phyloP scores from a whole-genome alignment of 1,140 invertebrate genomes.

The Sesamia nonagrioides region DNA sequence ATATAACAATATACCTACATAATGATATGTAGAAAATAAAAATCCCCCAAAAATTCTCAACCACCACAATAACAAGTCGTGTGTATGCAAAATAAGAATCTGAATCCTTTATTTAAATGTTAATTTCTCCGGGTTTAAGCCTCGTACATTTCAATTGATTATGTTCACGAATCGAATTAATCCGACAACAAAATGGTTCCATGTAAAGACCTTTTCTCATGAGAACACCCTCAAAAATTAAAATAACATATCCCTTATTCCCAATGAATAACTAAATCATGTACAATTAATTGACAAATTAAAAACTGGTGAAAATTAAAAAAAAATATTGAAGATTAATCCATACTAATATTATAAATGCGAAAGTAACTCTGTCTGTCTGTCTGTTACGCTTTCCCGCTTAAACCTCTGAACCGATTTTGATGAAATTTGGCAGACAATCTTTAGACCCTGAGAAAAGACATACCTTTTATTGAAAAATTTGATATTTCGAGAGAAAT shows the following conservation, averaged over 20 bases:
- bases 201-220: not conserved
- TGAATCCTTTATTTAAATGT: constrained; percentile 28
- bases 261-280: not conserved
- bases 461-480: no score
- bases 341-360: no score
- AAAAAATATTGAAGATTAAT: not conserved
- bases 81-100: constrained; percentile 14
- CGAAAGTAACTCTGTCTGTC: no score
- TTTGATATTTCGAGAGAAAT: no score
- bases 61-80: constrained; percentile 2
- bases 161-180: constrained; percentile 16
- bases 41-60: not conserved
- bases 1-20: no score
- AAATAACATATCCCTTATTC: not conserved
- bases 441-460: no score
- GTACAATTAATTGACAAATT: not conserved
- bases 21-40: not conserved
- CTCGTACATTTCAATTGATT: constrained; percentile 11
- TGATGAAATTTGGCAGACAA: no score
- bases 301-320: not conserved
- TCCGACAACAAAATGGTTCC: constrained; percentile 8
- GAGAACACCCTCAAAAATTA: not conserved
- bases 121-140: constrained; percentile 1
- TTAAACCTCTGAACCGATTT: no score
- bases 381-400: no score